Evolutionary conservation across 2,888 invertebrate genomes (phyloP).

Genomic region (Drosophila infuscata): DNA sequence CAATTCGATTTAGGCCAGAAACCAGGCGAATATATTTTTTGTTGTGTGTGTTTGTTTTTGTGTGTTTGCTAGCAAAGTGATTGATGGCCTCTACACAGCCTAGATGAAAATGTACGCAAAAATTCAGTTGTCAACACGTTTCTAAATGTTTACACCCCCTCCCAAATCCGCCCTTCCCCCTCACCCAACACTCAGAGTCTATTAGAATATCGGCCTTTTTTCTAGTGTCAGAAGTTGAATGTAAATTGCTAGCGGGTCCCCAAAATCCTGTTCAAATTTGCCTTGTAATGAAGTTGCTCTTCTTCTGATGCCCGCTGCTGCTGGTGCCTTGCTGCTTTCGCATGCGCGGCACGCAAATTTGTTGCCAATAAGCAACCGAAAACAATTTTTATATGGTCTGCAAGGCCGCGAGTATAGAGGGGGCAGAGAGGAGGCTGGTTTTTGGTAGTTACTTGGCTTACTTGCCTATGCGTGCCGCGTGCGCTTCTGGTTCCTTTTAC

Average conservation of each 20-base stretch:
- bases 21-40: slow-evolving; percentile 38
- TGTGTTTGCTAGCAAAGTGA: slow-evolving; percentile 40
- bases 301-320: neutral
- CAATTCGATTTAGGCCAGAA: slow-evolving; percentile 56
- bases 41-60: slow-evolving; percentile 30
- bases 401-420: neutral
- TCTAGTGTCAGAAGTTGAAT: slow-evolving; percentile 9
- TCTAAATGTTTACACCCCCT: slow-evolving; percentile 12
- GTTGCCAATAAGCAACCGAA: slow-evolving; percentile 78
- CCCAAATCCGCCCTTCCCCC: neutral
- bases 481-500: slow-evolving; percentile 44
- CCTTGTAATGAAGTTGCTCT: slow-evolving; percentile 64
- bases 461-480: slow-evolving; percentile 72
- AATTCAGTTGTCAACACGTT: slow-evolving; percentile 70
- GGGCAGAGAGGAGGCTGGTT: neutral
- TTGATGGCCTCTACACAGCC: slow-evolving; percentile 48
- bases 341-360: slow-evolving; percentile 75
- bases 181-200: slow-evolving; percentile 15
- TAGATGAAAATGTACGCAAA: slow-evolving; percentile 19
- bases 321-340: slow-evolving; percentile 30
- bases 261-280: slow-evolving; percentile 46
- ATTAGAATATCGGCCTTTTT: slow-evolving; percentile 31
- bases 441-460: slow-evolving; percentile 28
- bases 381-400: slow-evolving; percentile 72
- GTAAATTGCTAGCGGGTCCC: slow-evolving; percentile 9